Evolutionary conservation across 2,888 invertebrate species (phyloP).

Genomic region (Tanytarsus gracilentus): DNA sequence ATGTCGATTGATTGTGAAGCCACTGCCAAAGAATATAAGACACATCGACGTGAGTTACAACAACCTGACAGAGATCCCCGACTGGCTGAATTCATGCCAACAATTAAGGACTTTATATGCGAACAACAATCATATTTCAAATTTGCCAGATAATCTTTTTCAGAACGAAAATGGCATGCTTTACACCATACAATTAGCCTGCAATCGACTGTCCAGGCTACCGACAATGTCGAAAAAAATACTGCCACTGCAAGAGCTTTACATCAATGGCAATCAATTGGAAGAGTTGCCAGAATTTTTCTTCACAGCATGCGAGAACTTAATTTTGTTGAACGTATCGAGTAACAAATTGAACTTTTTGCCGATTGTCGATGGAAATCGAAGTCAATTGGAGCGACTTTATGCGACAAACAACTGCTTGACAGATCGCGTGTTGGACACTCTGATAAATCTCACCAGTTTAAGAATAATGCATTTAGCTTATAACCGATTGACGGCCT

Average conservation of each 20-base stretch:
- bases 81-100: constrained; percentile 66
- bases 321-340: constrained; percentile 65
- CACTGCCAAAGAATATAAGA: constrained; percentile 60
- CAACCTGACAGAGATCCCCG: constrained; percentile 60
- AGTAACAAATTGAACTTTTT: constrained; percentile 66
- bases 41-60: constrained; percentile 75
- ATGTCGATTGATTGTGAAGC: constrained; percentile 58
- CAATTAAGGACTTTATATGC: constrained; percentile 64
- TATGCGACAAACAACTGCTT: constrained; percentile 70
- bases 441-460: constrained; percentile 55
- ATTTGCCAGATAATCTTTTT: constrained; percentile 63
- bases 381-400: constrained; percentile 56
- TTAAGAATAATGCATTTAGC: constrained; percentile 65
- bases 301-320: constrained; percentile 55
- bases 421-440: constrained; percentile 58
- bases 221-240: constrained; percentile 58
- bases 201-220: constrained; percentile 64
- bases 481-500: constrained; percentile 63
- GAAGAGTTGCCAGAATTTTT: constrained; percentile 66
- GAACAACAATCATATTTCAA: constrained; percentile 60
- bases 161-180: constrained; percentile 64
- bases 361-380: constrained; percentile 52
- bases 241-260: constrained; percentile 59
- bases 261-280: constrained; percentile 70
- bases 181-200: constrained; percentile 64